Evolutionary conservation across 2,888 invertebrate genomes (phyloP), one percentile per base, ranked within the genome.

Genomic region (Caradrina clavipalpis): DNA sequence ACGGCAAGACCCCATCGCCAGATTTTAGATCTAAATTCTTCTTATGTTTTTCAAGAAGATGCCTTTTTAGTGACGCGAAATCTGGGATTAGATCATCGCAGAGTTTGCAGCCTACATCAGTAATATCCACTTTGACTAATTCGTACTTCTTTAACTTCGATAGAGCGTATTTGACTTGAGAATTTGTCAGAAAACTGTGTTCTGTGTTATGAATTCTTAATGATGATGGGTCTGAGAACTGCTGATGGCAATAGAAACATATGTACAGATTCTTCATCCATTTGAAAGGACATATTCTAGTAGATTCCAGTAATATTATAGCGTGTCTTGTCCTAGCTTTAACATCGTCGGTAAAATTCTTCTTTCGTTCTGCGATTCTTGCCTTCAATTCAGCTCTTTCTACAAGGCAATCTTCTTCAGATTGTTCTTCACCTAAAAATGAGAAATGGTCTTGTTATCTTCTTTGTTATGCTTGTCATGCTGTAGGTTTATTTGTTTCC

Each of bases 201-300:
- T 89, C 85, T 4, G 67, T 47, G 31, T 88, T 81, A 66, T 95
- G 95, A 0, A 86, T 71, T 63, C 93, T 88, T 17, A 96, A 72
- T 17, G 84, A 75, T 0, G 85, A 87, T 1, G 93, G 94, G 58
- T 95, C 93, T 1, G 86, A 74, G 69, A 90, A 95, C 47, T 90
- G 87, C 42, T 87, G 85, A 8, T 93, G 91, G 65, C 96, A 96
- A 65, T 93, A 94, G 56, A 94, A 91, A 72, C 96, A 96, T 17
- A 92, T 75, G 69, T 92, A 96, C 4, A 90, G 73, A 80, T 95
- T 94, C 79, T 92, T 95, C 85, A 86, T 88, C 95, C 95, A 95
- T 81, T 88, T 91, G 78, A 95, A 96, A 0, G 95, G 95, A 64
- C 92, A 94, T 80, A 95, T 89, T 73, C 86, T 92, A 10, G 95